Base-by-base conservation (phyloP, 2,797 vertebrate genomes). In the Sebastes oblongus region DNA sequence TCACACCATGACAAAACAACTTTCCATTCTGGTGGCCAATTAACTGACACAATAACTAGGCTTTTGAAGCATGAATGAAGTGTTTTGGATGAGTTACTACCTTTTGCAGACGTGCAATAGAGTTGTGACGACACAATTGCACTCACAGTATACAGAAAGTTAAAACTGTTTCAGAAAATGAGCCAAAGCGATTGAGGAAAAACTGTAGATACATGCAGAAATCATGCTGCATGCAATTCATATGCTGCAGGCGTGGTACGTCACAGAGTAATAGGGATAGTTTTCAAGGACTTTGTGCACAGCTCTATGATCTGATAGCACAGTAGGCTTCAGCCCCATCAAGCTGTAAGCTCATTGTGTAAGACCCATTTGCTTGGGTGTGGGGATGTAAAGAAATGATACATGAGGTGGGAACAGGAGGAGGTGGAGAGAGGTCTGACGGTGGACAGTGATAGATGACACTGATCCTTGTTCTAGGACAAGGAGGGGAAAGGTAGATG, bases 231-330 rank as follows among this genome's bases (percentile, higher is more conserved):
- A 39, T 61, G 32, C 42, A 18, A 46, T 46, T 61, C 22, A n/a
- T 8, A n/a, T 18, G 39, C 29, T 56, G 32, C 27, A n/a, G 6
- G 6, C 13, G 24, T 3, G 3, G 72, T 75, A 9, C 22, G 30
- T 67, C 73, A 72, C 8, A 3, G 18, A 58, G 42, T 30, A 24
- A 30, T 76, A 20, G 4, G 54, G 50, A 46, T 80, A 1, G 52
- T 73, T 89, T 83, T 83, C 85, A 84, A 36, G 29, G 54, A 27
- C 73, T 77, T 74, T 78, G 36, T 34, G 66, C 14, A 24, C 29
- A 46, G 22, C 5, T 9, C 75, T 64, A 32, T 90, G 82, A 91
- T 82, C 87, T 83, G 42, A 89, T 84, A 27, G 18, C n/a, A 72
- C 81, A 46, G 55, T 5, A 66, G 62, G 20, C 54, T 42, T 77